These are phyloP conservation scores for Dynastes tityus DNA, from an alignment of 2,888 invertebrate species.

Conservation along the genomic window DNA sequence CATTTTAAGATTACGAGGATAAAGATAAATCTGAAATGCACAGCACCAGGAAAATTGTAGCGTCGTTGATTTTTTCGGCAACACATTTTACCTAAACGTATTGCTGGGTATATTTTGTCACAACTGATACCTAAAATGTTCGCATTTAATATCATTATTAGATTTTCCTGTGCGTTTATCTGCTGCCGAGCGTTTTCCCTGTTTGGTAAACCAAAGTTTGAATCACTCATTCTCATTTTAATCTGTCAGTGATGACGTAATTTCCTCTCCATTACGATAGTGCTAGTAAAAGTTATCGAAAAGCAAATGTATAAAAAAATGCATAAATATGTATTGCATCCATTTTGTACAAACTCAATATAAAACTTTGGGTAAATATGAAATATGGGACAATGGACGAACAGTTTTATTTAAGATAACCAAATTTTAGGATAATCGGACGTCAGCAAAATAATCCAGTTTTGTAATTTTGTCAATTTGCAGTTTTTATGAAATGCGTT, in stretches of 20 bases:
- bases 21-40: neutral
- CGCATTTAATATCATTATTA: neutral
- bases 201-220: conserved; percentile 11
- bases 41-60: neutral
- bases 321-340: too few relatives aligned
- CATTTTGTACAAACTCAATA: too few relatives aligned
- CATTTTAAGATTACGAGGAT: neutral
- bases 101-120: neutral
- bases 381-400: too few relatives aligned
- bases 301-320: too few relatives aligned
- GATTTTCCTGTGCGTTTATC: conserved; percentile 25
- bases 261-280: neutral
- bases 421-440: too few relatives aligned
- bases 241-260: neutral
- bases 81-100: neutral
- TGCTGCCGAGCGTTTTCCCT: neutral
- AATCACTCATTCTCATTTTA: conserved; percentile 3
- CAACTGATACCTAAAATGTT: neutral
- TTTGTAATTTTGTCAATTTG: too few relatives aligned
- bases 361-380: too few relatives aligned
- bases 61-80: neutral
- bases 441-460: too few relatives aligned
- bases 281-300: neutral
- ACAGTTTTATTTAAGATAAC: too few relatives aligned
- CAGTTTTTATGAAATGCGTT: too few relatives aligned